Conservation (phyloP, 2,888 invertebrate species). For the Mystacides longicornis region DNA sequence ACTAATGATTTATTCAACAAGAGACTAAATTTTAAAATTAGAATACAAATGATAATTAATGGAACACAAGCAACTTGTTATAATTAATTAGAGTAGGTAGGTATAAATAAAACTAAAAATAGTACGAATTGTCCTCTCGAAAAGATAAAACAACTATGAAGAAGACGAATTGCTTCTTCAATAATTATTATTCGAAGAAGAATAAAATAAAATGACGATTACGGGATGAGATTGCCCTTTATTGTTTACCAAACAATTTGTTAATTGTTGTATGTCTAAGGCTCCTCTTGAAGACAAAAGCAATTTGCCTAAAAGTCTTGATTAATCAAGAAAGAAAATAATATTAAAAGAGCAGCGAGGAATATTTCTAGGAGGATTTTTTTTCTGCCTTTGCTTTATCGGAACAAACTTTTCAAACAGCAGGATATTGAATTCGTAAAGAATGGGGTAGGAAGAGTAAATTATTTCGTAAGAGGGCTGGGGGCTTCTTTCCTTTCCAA, state of each 20-base stretch:
- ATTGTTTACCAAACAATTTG: conserved; percentile 23
- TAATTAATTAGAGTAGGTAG: too few relatives aligned
- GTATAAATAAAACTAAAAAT: too few relatives aligned
- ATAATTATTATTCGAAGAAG: too few relatives aligned
- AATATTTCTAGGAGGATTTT: conserved; percentile 12
- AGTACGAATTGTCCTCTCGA: too few relatives aligned
- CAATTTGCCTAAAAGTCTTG: conserved; percentile 22
- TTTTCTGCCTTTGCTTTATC: conserved; percentile 7
- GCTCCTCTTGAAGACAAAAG: conserved; percentile 11
- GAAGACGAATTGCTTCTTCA: too few relatives aligned
- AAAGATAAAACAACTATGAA: too few relatives aligned
- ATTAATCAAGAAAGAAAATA: conserved; percentile 12
- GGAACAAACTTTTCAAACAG: conserved; percentile 5
- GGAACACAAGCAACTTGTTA: too few relatives aligned
- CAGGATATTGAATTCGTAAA: conserved; percentile 8
- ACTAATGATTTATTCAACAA: too few relatives aligned
- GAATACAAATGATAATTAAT: too few relatives aligned
- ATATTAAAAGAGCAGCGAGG: neutral
- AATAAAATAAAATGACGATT: conserved; percentile 1
- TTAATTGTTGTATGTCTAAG: neutral
- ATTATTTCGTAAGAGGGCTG: neutral
- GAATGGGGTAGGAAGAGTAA: neutral
- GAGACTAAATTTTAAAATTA: too few relatives aligned
- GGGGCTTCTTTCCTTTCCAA: neutral
- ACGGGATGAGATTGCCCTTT: neutral